A percentile compares a stretch with the other conserved stretches of the same genome.
Conservation (phyloP, 2,113 vertebrate species). For the Puma concolor region DNA sequence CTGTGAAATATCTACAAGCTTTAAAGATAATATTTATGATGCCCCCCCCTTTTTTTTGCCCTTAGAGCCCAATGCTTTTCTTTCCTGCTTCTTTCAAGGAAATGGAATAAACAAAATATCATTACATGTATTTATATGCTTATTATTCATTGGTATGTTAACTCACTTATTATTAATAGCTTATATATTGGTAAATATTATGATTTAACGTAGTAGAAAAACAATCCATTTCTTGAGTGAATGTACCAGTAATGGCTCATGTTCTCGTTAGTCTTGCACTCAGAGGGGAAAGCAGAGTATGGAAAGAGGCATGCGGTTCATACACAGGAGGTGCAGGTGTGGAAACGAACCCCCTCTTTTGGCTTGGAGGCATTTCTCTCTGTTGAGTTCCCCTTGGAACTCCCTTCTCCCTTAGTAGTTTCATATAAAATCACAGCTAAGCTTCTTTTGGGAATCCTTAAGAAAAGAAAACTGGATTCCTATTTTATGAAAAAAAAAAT, state of each 20-base stretch:
- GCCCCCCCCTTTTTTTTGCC: not conserved
- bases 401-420: not conserved
- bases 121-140: not conserved
- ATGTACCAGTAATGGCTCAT: not conserved
- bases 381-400: not conserved
- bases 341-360: not conserved
- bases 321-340: not conserved
- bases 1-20: not conserved
- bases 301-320: not conserved
- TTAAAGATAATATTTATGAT: not conserved
- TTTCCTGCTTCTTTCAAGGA: not conserved
- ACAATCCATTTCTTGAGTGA: not conserved
- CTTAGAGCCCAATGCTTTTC: not conserved
- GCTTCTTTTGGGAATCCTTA: not conserved
- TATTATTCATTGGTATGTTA: not conserved
- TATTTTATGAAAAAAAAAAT: not conserved
- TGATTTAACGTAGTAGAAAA: not conserved
- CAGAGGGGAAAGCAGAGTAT: not conserved
- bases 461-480: not conserved
- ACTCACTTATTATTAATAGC: not conserved
- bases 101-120: not conserved
- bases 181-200: not conserved
- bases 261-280: accelerated
- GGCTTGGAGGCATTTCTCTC: not conserved
- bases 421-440: not conserved